phyloP scores from a whole-genome alignment of 2,888 invertebrate genomes.

The Ormyrus nitidulus region DNA sequence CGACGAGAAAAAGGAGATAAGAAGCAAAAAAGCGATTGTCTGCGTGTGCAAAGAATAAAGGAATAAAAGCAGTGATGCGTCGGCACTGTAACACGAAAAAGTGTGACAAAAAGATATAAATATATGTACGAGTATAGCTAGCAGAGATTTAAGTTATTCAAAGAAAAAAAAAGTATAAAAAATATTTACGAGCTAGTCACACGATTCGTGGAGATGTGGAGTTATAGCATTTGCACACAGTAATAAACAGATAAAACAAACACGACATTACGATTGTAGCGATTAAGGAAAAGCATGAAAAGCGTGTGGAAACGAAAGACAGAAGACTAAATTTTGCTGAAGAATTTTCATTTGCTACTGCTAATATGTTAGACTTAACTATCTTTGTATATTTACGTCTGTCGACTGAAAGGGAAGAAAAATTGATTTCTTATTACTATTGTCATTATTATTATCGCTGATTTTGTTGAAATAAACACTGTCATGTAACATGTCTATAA shows the following conservation, averaged over 20 bases:
- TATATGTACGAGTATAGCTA: slow-evolving; percentile 53
- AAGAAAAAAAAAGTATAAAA: slow-evolving; percentile 30
- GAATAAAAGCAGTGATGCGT: slow-evolving; percentile 43
- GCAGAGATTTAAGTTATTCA: slow-evolving; percentile 51
- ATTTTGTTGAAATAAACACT: slow-evolving; percentile 67
- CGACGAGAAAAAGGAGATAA: background rate
- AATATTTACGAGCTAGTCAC: slow-evolving; percentile 47
- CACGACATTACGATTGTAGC: slow-evolving; percentile 37
- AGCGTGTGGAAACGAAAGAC: slow-evolving; percentile 24
- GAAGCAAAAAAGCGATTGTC: slow-evolving; percentile 17
- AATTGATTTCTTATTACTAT: slow-evolving; percentile 59
- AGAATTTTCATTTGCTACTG: slow-evolving; percentile 59
- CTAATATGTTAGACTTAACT: slow-evolving; percentile 63
- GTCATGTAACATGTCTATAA: slow-evolving; percentile 52
- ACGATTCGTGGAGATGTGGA: slow-evolving; percentile 45
- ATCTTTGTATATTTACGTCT: slow-evolving; percentile 43
- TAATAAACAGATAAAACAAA: slow-evolving; percentile 42
- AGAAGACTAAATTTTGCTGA: slow-evolving; percentile 29
- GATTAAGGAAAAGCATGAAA: slow-evolving; percentile 24
- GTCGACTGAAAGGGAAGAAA: slow-evolving; percentile 64
- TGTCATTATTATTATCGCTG: slow-evolving; percentile 56
- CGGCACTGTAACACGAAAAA: slow-evolving; percentile 44
- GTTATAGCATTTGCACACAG: slow-evolving; percentile 40
- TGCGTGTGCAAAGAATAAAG: slow-evolving; percentile 25
- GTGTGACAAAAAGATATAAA: slow-evolving; percentile 61